Evolutionary conservation across 2,797 vertebrate genomes (phyloP).

Genomic region (Hyperoplus immaculatus): DNA sequence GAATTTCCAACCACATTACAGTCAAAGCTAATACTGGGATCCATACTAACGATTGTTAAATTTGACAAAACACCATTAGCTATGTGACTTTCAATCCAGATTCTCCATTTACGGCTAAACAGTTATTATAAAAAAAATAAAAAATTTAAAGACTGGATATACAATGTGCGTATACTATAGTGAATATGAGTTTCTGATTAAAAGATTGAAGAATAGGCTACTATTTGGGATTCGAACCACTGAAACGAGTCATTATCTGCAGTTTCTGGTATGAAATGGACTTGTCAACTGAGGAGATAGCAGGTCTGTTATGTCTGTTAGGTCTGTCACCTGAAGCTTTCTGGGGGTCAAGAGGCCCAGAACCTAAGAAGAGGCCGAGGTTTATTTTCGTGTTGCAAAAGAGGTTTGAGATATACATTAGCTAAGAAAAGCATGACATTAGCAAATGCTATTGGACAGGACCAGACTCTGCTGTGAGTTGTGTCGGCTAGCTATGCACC

Average conservation of each 20-base stretch:
- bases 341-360: not conserved
- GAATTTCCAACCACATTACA: not conserved
- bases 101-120: too few species aligned
- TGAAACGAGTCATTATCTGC: not conserved
- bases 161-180: too few species aligned
- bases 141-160: too few species aligned
- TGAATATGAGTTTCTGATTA: not conserved
- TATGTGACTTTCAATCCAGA: not conserved
- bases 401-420: not conserved
- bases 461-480: slow-evolving; percentile 33
- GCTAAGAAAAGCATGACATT: slow-evolving; percentile 1
- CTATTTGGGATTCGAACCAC: not conserved
- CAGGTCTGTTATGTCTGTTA: not conserved
- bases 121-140: too few species aligned
- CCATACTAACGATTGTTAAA: too few species aligned
- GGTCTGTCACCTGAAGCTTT: not conserved
- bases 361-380: not conserved
- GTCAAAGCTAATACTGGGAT: not conserved
- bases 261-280: not conserved
- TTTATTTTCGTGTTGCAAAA: not conserved
- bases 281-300: not conserved
- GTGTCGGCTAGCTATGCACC: slow-evolving; percentile 48
- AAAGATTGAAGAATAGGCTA: not conserved
- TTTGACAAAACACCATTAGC: too few species aligned
- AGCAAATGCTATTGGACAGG: not conserved